Conservation (phyloP, 2,113 vertebrate species). For the Scalopus aquaticus region DNA sequence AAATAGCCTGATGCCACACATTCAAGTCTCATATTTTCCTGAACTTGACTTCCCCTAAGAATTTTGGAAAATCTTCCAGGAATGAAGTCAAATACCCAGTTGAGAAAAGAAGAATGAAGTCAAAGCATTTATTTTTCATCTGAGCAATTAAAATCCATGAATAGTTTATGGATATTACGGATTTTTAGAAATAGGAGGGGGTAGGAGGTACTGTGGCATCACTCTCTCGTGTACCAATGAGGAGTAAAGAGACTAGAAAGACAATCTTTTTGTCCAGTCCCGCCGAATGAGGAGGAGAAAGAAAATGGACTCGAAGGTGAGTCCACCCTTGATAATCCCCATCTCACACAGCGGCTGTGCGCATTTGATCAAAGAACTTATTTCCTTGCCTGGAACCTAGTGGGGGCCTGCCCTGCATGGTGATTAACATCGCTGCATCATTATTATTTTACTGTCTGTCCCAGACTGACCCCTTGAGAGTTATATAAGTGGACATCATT, state of each 20-base stretch:
- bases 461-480: not conserved
- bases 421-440: not conserved
- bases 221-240: not conserved
- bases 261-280: not conserved
- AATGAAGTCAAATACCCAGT: not conserved
- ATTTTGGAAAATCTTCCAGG: not conserved
- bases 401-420: fast-evolving
- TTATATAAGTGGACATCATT: not conserved
- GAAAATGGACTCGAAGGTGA: no score
- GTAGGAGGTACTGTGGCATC: not conserved
- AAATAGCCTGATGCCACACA: not conserved
- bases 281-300: not conserved
- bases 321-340: not conserved
- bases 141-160: not conserved
- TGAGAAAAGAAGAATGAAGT: not conserved
- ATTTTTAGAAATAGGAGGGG: not conserved
- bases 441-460: not conserved
- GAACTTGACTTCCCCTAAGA: not conserved
- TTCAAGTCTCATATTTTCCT: not conserved
- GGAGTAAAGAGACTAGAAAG: not conserved
- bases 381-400: not conserved
- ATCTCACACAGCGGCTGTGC: not conserved
- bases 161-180: not conserved
- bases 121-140: not conserved
- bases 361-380: fast-evolving